Evolutionary conservation across 2,113 vertebrate genomes (phyloP), one percentile per base, ranked within the genome.

Genomic region (Sylvilagus bachmani): DNA sequence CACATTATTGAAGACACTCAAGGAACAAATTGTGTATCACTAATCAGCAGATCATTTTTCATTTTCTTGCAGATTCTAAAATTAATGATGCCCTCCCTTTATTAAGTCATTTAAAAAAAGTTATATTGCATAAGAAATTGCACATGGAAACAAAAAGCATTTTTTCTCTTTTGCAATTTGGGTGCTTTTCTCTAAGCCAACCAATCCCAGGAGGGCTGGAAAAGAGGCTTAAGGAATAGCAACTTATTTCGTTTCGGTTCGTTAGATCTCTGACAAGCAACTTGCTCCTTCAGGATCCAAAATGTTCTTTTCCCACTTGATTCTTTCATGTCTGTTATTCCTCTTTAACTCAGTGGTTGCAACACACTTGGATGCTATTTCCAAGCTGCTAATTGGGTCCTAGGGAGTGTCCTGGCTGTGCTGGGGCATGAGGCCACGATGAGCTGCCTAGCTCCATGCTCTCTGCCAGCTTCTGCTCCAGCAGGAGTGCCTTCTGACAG

Each of bases 1-100:
- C 86, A 98, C 88, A 96, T 97, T 97, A 96, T 81, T 96, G 96
- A 97, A 98, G 79, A 97, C 85, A 12, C 92, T 96, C 96, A 93
- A 93, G 97, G 95, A 97, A 98, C 67, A 98, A 98, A 98, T 82
- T 91, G 88, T 73, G 70, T 73, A 92, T 96, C 90, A 93, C 95
- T 97, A 97, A 98, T 98, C 97, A 98, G 94, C 29, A 83, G 93
- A 97, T 96, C 96, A 96, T 98, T 98, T 98, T 97, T 98, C 94
- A 98, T 97, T 98, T 98, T 70, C 95, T 97, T 96, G 79, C 87
- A 96, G 90, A 93, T 87, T 96, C 91, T 96, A 96, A 95, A 98
- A 98, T 96, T 98, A 98, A 98, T 93, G 79, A 98, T 86, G 82
- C 6, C 90, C 78, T 98, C 97, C 77, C 61, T 97, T 95, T 36